Conservation (phyloP, 53 echinoderm and acorn worm genomes). For the Paracentrotus lividus region DNA sequence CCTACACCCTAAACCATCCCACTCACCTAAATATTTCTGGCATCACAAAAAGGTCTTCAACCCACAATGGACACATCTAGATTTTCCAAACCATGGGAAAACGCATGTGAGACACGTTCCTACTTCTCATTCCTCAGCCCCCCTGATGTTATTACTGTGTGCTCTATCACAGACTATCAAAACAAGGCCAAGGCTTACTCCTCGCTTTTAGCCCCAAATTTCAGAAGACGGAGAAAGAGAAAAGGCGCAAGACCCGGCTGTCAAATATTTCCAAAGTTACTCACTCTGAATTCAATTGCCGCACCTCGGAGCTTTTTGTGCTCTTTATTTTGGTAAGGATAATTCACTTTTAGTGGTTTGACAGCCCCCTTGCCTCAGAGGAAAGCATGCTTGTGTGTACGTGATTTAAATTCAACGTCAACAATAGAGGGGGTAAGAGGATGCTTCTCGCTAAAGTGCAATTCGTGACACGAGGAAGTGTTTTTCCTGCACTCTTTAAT, state of each 20-base stretch:
- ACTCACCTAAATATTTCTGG: not conserved
- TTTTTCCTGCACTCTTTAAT: too few relatives aligned
- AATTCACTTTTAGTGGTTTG: constrained; percentile 54
- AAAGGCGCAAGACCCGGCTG: constrained; percentile 42
- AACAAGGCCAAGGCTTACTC: constrained; percentile 51
- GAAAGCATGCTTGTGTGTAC: not conserved
- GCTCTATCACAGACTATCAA: constrained; percentile 35
- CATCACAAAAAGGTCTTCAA: not conserved
- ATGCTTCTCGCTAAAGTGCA: constrained; percentile 37
- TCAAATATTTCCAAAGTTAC: constrained; percentile 67
- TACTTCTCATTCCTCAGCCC: constrained; percentile 32
- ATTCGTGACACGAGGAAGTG: constrained; percentile 25
- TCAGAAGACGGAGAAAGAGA: too few relatives aligned
- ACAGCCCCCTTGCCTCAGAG: not conserved
- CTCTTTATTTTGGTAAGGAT: constrained; percentile 30
- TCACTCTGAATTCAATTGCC: constrained; percentile 49
- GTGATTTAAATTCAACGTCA: constrained; percentile 39
- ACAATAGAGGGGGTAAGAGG: not conserved
- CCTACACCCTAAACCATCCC: not conserved
- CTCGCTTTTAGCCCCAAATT: constrained; percentile 16
- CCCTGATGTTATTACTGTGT: constrained; percentile 50
- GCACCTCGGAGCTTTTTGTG: constrained; percentile 50
- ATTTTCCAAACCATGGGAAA: constrained; percentile 39
- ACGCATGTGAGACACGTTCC: constrained; percentile 50
- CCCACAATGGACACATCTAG: not conserved